These are phyloP conservation scores for Prolemur simus DNA, from an alignment of 2,113 vertebrate species.

Conservation along the genomic window DNA sequence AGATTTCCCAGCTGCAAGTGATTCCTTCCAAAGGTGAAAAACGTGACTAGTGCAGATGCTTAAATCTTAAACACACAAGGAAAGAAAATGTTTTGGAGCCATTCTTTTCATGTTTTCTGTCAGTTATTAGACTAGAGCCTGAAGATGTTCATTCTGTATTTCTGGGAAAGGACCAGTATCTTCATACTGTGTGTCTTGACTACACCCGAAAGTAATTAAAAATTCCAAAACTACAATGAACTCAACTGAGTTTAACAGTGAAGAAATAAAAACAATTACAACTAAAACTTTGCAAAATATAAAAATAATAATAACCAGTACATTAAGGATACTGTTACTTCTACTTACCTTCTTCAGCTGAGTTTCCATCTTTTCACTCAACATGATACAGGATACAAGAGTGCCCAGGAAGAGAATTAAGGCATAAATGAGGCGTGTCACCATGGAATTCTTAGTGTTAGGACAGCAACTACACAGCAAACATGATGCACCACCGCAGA, in stretches of 20 bases:
- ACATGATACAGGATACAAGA: slow-evolving; percentile 90
- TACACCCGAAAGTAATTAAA: not conserved
- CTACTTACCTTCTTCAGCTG: slow-evolving; percentile 90
- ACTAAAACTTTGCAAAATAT: not conserved
- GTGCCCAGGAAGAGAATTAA: slow-evolving; percentile 91
- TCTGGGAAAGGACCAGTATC: not conserved
- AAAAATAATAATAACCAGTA: not conserved
- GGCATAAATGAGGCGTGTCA: slow-evolving; percentile 94
- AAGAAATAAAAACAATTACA: not conserved
- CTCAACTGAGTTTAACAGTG: not conserved
- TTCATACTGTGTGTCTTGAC: not conserved
- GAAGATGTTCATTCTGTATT: not conserved
- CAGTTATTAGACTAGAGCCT: not conserved
- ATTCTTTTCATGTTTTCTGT: not conserved
- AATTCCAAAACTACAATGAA: not conserved
- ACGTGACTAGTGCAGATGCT: slow-evolving; percentile 1
- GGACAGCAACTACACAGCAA: slow-evolving; percentile 92
- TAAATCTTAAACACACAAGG: not conserved
- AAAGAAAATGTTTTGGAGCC: not conserved
- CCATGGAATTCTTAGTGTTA: slow-evolving; percentile 89
- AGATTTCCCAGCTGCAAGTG: not conserved
- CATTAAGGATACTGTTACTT: not conserved
- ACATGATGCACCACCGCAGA: slow-evolving; percentile 92
- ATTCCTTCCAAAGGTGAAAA: not conserved
- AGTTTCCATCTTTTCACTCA: slow-evolving; percentile 87